These are phyloP conservation scores for Mionectes olivaceus DNA, from an alignment of 2,797 vertebrate genomes.

Conservation along the genomic window DNA sequence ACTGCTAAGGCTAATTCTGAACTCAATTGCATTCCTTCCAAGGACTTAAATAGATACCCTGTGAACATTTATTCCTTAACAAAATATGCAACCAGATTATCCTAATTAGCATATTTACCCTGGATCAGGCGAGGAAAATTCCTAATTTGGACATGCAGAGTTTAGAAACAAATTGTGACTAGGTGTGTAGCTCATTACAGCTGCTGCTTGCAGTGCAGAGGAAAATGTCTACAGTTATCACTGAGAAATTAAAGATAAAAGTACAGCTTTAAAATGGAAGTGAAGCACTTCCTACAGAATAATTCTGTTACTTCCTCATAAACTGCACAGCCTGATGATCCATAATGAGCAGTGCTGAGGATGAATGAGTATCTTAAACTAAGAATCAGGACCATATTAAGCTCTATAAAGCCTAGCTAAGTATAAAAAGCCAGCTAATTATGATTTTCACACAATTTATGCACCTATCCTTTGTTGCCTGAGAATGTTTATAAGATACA, in stretches of 20 bases:
- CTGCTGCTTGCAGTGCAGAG: neutral
- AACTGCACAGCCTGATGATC: neutral
- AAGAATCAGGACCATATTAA: neutral
- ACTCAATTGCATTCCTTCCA: slow-evolving; percentile 14
- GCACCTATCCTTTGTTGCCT: neutral
- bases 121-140: neutral
- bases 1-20: slow-evolving; percentile 3
- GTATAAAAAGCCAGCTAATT: neutral
- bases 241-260: neutral
- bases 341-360: neutral
- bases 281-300: neutral
- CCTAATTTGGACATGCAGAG: neutral
- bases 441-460: neutral
- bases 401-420: neutral
- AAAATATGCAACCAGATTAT: slow-evolving; percentile 28
- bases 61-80: slow-evolving; percentile 1
- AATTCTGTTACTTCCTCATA: neutral
- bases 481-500: neutral
- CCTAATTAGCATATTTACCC: neutral
- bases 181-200: neutral
- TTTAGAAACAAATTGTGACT: neutral
- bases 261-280: neutral
- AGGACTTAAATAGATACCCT: slow-evolving; percentile 17
- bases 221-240: neutral
- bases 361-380: neutral